Percentiles rank a stretch among this genome's conserved stretches.
These are phyloP conservation scores for Chironomus tentans DNA, from an alignment of 2,888 invertebrate species.

Conservation along the genomic window DNA sequence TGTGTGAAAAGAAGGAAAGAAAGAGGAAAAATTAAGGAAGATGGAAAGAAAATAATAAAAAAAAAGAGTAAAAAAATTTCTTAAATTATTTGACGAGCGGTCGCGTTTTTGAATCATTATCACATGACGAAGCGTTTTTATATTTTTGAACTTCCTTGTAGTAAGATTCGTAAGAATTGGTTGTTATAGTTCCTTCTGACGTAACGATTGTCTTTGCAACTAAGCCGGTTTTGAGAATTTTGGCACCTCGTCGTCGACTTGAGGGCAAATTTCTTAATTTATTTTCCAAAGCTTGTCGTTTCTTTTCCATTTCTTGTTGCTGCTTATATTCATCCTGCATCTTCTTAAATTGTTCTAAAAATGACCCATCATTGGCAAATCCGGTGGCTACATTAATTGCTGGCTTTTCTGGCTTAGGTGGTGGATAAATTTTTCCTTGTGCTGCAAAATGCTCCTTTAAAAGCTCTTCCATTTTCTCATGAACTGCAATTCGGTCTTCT, in stretches of 20 bases:
- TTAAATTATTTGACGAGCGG: constrained; percentile 73
- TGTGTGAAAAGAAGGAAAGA: constrained; percentile 28
- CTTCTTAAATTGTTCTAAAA: constrained; percentile 84
- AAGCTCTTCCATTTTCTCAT: constrained; percentile 41
- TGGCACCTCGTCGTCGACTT: constrained; percentile 54
- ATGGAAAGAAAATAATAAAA: constrained; percentile 29
- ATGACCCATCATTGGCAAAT: constrained; percentile 72
- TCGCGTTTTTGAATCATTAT: constrained; percentile 82
- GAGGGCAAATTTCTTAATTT: not conserved
- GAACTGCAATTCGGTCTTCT: constrained; percentile 28
- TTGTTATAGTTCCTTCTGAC: not conserved
- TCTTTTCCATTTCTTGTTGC: constrained; percentile 44
- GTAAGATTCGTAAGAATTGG: constrained; percentile 48
- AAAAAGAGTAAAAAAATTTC: not conserved
- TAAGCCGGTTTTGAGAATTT: constrained; percentile 80
- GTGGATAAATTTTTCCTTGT: constrained; percentile 44
- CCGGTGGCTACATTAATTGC: constrained; percentile 51
- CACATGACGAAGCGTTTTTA: constrained; percentile 75
- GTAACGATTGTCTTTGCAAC: constrained; percentile 63
- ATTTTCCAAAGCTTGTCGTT: constrained; percentile 34
- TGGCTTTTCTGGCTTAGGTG: constrained; percentile 51
- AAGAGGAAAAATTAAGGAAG: not conserved
- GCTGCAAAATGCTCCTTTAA: constrained; percentile 38
- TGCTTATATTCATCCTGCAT: constrained; percentile 56
- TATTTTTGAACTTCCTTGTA: constrained; percentile 88